Evolutionary conservation across 2,113 vertebrate species (phyloP).

Genomic region (Conger conger): DNA sequence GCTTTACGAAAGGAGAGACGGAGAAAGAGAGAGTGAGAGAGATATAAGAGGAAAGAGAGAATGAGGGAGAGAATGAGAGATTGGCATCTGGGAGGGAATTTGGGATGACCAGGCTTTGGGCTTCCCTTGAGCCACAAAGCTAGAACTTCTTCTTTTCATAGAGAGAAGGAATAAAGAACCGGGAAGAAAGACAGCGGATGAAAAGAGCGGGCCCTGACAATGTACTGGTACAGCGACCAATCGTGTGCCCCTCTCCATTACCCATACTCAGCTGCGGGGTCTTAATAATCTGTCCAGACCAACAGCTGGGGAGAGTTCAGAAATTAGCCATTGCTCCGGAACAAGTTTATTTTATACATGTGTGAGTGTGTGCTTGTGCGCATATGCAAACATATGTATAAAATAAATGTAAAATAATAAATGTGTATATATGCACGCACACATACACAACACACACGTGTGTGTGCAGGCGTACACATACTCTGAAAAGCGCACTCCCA

Average conservation of each 20-base stretch:
- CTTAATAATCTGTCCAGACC: slow-evolving; percentile 88
- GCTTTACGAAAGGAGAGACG: slow-evolving; percentile 78
- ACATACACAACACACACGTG: neutral
- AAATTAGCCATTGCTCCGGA: slow-evolving; percentile 73
- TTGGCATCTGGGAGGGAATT: slow-evolving; percentile 90
- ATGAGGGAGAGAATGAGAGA: slow-evolving; percentile 75
- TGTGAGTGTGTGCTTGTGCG: neutral
- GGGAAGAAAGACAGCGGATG: slow-evolving; percentile 83
- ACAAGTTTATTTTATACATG: slow-evolving; percentile 52
- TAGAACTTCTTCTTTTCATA: slow-evolving; percentile 73
- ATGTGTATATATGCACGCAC: neutral
- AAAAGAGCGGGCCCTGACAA: slow-evolving; percentile 79
- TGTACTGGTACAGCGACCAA: slow-evolving; percentile 85
- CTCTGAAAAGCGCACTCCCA: neutral
- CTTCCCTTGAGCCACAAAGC: slow-evolving; percentile 92
- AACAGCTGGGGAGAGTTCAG: slow-evolving; percentile 81
- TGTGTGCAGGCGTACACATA: neutral
- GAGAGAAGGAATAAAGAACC: slow-evolving; percentile 77
- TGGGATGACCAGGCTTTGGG: slow-evolving; percentile 88
- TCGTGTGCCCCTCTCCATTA: slow-evolving; percentile 84
- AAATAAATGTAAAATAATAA: neutral
- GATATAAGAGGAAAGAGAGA: slow-evolving; percentile 44
- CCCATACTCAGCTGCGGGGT: slow-evolving; percentile 86
- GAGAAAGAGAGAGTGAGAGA: slow-evolving; percentile 69
- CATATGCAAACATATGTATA: no score